Evolutionary conservation across 2,888 invertebrate genomes (phyloP).

Genomic region (Acleris laterana): DNA sequence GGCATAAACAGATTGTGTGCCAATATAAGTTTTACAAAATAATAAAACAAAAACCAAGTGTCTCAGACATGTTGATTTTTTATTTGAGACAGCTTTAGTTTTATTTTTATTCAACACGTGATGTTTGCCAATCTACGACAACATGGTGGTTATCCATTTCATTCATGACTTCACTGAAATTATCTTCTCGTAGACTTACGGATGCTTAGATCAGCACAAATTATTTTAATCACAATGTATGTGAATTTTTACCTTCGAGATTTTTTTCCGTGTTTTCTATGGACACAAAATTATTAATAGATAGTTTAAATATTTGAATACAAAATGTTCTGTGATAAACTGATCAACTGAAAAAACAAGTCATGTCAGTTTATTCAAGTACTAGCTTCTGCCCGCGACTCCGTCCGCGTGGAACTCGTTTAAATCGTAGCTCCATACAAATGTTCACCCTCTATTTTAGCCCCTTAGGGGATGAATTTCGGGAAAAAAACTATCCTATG

Average conservation of each 20-base stretch:
- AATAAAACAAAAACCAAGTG: slow-evolving; percentile 8
- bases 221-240: neutral
- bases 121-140: slow-evolving; percentile 21
- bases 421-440: too few relatives aligned
- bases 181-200: slow-evolving; percentile 10
- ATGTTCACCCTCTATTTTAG: too few relatives aligned
- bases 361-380: too few relatives aligned
- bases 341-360: too few relatives aligned
- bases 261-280: too few relatives aligned
- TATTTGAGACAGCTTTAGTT: slow-evolving; percentile 8
- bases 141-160: slow-evolving; percentile 24
- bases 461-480: too few relatives aligned
- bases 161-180: slow-evolving; percentile 35
- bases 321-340: too few relatives aligned
- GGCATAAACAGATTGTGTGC: neutral
- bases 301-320: too few relatives aligned
- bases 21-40: neutral
- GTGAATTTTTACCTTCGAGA: neutral
- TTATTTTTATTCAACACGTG: slow-evolving; percentile 28
- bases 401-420: too few relatives aligned
- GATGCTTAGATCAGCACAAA: neutral
- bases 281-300: too few relatives aligned
- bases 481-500: too few relatives aligned
- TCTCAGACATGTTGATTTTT: slow-evolving; percentile 2
- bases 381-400: too few relatives aligned